Conservation (phyloP, 2,888 invertebrate species). For the Xiphydria camelus region DNA sequence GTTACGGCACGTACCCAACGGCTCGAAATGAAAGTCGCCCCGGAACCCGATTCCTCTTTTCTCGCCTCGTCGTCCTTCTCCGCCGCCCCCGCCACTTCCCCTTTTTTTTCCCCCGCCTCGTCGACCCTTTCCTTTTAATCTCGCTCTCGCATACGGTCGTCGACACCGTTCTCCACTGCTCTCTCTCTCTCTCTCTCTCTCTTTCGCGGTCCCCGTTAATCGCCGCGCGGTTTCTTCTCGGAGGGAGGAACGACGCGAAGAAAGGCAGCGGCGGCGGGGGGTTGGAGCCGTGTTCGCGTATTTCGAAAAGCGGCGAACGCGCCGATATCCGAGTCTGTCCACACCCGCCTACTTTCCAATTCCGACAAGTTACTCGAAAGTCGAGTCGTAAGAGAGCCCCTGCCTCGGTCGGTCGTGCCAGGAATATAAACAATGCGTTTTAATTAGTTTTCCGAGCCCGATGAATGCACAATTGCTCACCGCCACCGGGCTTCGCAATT, state of each 20-base stretch:
- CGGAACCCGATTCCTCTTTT: slow-evolving; percentile 31
- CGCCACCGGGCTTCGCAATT: too few relatives aligned
- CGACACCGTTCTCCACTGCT: too few relatives aligned
- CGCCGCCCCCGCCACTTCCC: too few relatives aligned
- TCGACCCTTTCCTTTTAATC: too few relatives aligned
- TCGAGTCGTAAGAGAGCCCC: slow-evolving; percentile 20
- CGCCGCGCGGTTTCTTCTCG: too few relatives aligned
- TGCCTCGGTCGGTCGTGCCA: slow-evolving; percentile 32
- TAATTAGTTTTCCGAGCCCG: slow-evolving; percentile 47
- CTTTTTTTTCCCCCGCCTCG: not conserved
- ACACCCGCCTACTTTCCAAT: not conserved
- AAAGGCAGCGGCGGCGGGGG: not conserved
- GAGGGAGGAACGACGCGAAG: too few relatives aligned
- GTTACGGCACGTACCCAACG: slow-evolving; percentile 26
- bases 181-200: too few relatives aligned
- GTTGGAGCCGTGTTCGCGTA: not conserved
- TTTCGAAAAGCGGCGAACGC: not conserved
- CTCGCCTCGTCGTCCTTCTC: slow-evolving; percentile 9
- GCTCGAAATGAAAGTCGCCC: slow-evolving; percentile 42
- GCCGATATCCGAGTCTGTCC: not conserved
- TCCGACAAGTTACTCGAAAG: slow-evolving; percentile 8
- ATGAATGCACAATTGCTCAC: slow-evolving; percentile 39
- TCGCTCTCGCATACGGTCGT: too few relatives aligned
- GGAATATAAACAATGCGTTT: slow-evolving; percentile 56
- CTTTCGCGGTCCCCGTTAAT: too few relatives aligned